These are phyloP conservation scores for Scaptomyza caliginosa DNA, from an alignment of 2,888 invertebrate species.

Conservation along the genomic window DNA sequence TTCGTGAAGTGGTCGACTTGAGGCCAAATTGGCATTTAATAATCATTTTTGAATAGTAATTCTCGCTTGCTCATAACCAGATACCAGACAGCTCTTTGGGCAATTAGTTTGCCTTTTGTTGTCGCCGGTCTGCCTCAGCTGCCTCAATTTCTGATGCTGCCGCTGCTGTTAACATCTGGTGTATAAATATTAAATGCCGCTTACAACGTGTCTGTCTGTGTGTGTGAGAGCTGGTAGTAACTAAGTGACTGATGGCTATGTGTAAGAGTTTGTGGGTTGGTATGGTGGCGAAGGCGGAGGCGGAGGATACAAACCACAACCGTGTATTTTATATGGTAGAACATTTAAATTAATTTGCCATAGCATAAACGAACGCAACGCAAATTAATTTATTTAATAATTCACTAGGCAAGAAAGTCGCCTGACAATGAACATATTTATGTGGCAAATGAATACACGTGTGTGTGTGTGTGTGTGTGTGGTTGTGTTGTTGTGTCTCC, in stretches of 20 bases:
- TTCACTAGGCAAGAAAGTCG: slow-evolving; percentile 76
- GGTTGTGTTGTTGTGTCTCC: slow-evolving; percentile 11
- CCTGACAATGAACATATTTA: slow-evolving; percentile 69
- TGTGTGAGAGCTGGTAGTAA: background rate
- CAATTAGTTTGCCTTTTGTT: slow-evolving; percentile 65
- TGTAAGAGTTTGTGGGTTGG: background rate
- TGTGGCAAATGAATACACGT: slow-evolving; percentile 27
- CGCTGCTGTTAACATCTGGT: slow-evolving; percentile 42
- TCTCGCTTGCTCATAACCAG: slow-evolving; percentile 8
- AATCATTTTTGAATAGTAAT: slow-evolving; percentile 25
- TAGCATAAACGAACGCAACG: slow-evolving; percentile 58
- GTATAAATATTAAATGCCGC: slow-evolving; percentile 66
- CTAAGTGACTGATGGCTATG: slow-evolving; percentile 31
- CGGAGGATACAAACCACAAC: slow-evolving; percentile 16
- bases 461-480: slow-evolving; percentile 17
- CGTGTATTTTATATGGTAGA: slow-evolving; percentile 52
- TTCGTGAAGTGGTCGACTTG: slow-evolving; percentile 33
- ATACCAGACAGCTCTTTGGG: slow-evolving; percentile 34
- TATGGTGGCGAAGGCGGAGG: background rate
- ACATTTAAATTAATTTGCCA: slow-evolving; percentile 77
- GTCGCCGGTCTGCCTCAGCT: slow-evolving; percentile 20
- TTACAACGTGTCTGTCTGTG: slow-evolving; percentile 24
- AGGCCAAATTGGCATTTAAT: slow-evolving; percentile 56
- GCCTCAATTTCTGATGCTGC: background rate
- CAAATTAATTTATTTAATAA: slow-evolving; percentile 79